Evolutionary conservation across 2,113 vertebrate species (phyloP), one percentile per base, ranked within the genome.

Genomic region (Gobiocypris rarus): DNA sequence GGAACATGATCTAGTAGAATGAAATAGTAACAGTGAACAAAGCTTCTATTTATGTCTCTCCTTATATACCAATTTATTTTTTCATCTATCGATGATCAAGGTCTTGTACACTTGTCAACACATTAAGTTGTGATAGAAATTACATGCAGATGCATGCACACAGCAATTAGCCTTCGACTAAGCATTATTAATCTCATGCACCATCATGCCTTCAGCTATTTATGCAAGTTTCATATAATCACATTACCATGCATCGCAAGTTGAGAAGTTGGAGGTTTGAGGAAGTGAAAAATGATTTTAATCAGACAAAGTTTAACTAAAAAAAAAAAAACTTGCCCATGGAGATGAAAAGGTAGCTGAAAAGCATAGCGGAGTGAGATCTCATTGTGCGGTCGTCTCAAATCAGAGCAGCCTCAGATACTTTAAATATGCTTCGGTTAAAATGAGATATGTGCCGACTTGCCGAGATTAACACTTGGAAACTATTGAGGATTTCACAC

Each of bases 211-310:
- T 82, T 54, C 43, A 38, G 65, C 65, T 70, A 56, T 82, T 70
- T 82, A 52, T 70, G 65, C 80, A 56, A 17, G 80, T 82, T 82
- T 82, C 48, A 52, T 52, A 82, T 70, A 56, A 82, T 70, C 48
- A 70, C 31, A 70, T 82, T 70, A 70, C 70, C 45, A 48, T 54
- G 48, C 45, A 54, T 24, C 63, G 17, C 28, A 6, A 82, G 77
- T 65, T 79, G 38, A 79, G 24, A 31, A 79, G 45, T 56, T 82
- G 11, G 11, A 41, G 65, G 77, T 43, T 48, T 48, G 13, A 48
- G 41, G 22, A 82, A 70, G 31, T 56, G 31, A 70, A 54, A 82
- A 71, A 82, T 41, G 5, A 81, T 81, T 67, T 69, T 69, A 81
- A 81, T 81, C 79, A 82, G 65, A 56, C 28, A 41, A 70, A 48